Percentiles rank a stretch among this genome's conserved stretches.
Evolutionary conservation across 1,140 invertebrate genomes (phyloP).

Genomic region (Metopolophium dirhodum): DNA sequence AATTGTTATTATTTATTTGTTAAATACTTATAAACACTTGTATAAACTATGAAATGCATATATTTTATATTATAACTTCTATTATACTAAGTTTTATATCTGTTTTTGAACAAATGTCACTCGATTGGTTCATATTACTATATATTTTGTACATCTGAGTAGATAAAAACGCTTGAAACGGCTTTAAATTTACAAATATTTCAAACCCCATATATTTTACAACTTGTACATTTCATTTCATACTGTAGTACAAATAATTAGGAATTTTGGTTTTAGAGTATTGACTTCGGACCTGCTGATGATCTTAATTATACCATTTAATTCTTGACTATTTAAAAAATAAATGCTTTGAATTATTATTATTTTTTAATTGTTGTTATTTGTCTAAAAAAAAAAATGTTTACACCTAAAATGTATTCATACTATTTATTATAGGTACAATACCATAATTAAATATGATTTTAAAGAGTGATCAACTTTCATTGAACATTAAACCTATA

Average conservation of each 20-base stretch:
- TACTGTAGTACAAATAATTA: background rate
- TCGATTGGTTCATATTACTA: background rate
- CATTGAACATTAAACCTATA: too few relatives aligned
- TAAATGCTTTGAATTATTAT: conserved; percentile 32
- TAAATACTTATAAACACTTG: background rate
- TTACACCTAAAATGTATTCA: background rate
- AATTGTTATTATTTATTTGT: conserved; percentile 7
- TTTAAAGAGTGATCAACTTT: too few relatives aligned
- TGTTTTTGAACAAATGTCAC: conserved; percentile 34
- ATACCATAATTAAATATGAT: background rate
- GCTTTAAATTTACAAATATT: conserved; percentile 16
- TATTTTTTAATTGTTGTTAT: conserved; percentile 31
- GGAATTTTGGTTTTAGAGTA: conserved; percentile 18
- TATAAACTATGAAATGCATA: background rate
- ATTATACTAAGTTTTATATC: background rate
- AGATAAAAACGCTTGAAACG: background rate
- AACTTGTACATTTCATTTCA: conserved; percentile 6
- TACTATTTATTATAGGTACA: background rate
- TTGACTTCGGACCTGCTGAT: background rate
- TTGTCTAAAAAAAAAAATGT: background rate
- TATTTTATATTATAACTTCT: background rate
- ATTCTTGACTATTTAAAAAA: background rate
- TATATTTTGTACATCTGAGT: background rate
- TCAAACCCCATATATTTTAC: background rate
- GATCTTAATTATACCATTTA: background rate